Base-by-base conservation (phyloP, 1,140 invertebrate genomes). In the Pemphigus obesinymphae region DNA sequence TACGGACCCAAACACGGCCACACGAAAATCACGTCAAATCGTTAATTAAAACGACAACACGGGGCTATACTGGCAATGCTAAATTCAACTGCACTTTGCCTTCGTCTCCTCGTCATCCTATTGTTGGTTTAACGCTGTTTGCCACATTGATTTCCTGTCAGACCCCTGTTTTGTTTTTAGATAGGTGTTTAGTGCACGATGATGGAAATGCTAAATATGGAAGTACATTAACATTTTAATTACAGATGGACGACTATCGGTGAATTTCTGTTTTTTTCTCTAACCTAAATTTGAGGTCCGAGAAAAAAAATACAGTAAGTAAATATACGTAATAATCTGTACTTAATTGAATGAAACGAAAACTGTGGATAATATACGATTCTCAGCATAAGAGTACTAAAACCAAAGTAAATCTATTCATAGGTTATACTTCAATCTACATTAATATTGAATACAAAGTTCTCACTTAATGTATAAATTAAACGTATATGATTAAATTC, bases 101-200 rank as follows among this genome's bases (percentile, higher is more conserved):
- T n/a, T 8, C n/a, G 34, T 43, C 66, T 4, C 29, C 1, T n/a
- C 45, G 11, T 50, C 43, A 15, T 26, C 1, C 26, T 15, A 13
- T 53, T 34, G 72, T 50, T 53, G 20, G 8, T 53, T 48, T 53
- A 50, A 50, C 45, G 17, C 45, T 6, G 17, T 34, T 75, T 50
- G 26, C 45, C 29, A 50, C 72, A 75, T 75, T 50, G 72, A 75
- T 75, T 75, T 53, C 72, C 45, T 53, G 72, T 53, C 72, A 75
- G 5, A 20, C 70, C 45, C n/a, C 11, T 53, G 13, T 53, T 75
- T 53, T 75, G 29, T 75, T 75, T 75, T 75, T 8, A n/a, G 29
- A 75, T 53, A 75, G 7, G 17, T 53, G 48, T 75, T 75, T 53
- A 75, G 29, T 34, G 17, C 4, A 0, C 15, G 20, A 75, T 34